These are phyloP conservation scores for Enteromius argenteus DNA, from an alignment of 2,797 vertebrate genomes.

Conservation along the genomic window DNA sequence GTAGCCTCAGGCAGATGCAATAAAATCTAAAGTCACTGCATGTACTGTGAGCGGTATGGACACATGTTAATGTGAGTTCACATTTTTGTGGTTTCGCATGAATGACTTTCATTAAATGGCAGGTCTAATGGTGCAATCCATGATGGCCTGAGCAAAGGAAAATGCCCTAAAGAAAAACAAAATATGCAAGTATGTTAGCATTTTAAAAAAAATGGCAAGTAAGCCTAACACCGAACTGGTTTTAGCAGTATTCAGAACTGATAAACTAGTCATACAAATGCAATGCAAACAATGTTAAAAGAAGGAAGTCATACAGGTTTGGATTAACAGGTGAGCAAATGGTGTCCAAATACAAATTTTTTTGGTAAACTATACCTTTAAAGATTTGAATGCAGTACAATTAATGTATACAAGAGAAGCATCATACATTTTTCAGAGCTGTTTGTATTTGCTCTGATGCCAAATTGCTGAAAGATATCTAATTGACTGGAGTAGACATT, in stretches of 20 bases:
- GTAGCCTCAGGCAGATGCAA: constrained; percentile 40
- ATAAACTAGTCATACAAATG: background rate
- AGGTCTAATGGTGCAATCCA: constrained; percentile 14
- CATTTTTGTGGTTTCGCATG: constrained; percentile 15
- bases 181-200: constrained; percentile 19
- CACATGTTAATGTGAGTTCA: constrained; percentile 23
- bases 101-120: constrained; percentile 45
- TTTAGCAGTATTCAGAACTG: constrained; percentile 9
- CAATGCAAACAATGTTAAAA: background rate
- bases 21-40: constrained; percentile 35
- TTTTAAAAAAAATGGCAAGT: constrained; percentile 1
- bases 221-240: background rate
- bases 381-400: background rate
- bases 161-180: constrained; percentile 29
- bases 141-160: constrained; percentile 25
- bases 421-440: background rate
- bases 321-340: background rate
- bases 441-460: background rate
- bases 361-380: background rate
- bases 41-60: constrained; percentile 38
- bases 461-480: background rate
- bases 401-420: background rate
- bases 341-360: background rate
- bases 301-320: background rate
- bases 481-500: background rate